Conservation (phyloP, 2,113 vertebrate species). For the Leucoraja erinaceus region DNA sequence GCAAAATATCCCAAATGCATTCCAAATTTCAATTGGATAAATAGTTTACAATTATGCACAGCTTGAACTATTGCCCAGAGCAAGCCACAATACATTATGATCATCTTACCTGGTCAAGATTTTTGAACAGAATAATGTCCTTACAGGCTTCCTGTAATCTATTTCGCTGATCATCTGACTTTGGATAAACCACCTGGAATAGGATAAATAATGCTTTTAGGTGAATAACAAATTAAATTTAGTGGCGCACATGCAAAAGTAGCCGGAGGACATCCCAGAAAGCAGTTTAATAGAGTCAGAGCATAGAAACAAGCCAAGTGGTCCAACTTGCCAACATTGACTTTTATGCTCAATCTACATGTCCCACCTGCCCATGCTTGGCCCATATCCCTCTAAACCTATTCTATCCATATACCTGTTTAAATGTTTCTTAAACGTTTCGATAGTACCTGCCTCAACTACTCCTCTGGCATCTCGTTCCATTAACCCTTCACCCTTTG, state of each 20-base stretch:
- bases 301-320: too few relatives aligned
- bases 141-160: constrained; percentile 92
- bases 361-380: too few relatives aligned
- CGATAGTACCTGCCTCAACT: too few relatives aligned
- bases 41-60: not conserved
- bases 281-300: not conserved
- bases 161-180: constrained; percentile 91
- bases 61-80: not conserved
- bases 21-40: not conserved
- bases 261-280: not conserved
- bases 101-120: constrained; percentile 81
- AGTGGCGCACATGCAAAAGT: not conserved
- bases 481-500: too few relatives aligned
- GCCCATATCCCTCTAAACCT: too few relatives aligned
- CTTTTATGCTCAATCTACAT: too few relatives aligned
- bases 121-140: constrained; percentile 96
- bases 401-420: too few relatives aligned
- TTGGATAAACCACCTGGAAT: constrained; percentile 79
- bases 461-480: too few relatives aligned
- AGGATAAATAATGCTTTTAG: constrained; percentile 40
- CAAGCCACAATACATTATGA: constrained; percentile 20
- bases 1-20: not conserved
- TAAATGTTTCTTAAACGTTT: too few relatives aligned
- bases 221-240: not conserved
- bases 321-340: too few relatives aligned